Base-by-base conservation (phyloP, 2,797 vertebrate species). In the Coregonus ussuriensis region DNA sequence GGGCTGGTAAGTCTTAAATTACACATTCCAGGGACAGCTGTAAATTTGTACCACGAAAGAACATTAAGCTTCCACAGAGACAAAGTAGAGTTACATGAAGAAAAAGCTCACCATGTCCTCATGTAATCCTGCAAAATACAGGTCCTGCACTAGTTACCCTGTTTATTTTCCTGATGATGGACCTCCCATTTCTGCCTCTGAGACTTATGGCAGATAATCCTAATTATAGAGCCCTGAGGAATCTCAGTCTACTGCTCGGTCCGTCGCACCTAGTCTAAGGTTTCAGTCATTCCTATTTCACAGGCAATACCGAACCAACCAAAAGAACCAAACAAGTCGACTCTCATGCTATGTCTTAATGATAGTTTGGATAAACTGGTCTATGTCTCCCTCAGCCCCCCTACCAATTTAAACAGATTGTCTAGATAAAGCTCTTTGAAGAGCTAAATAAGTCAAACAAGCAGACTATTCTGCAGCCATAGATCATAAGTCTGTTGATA, bases 401-500 rank as follows among this genome's bases (percentile, higher is more conserved):
- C 65, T 70, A 59, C 33, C 53, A 16, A 59, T 18, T 59, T 59
- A 21, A 59, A 59, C 52, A 41, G 66, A 76, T n/a, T 25, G 53
- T 37, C 75, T 70, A 25, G 41, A 67, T 52, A 14, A 41, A 51
- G 53, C 16, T 14, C 74, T 79, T 71, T 74, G 77, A 82, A 66
- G 71, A 59, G 70, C 51, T 33, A 51, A 35, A 56, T 54, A 73
- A 6, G 5, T 59, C 1, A 59, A 21, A 18, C 56, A 9, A 59
- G 16, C 18, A 51, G 29, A 41, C 2, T 16, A 31, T 70, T 41
- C 25, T 14, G 59, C 51, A 71, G 74, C 37, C 62, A 72, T 31
- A 63, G 74, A 74, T 51, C 56, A 77, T 74, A 72, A 18, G 29
- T 73, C 74, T 67, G 67, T 29, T 51, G 25, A 77, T 74, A 71